Evolutionary conservation across 1,140 invertebrate genomes (phyloP), one percentile per base, ranked within the genome.

Genomic region (Tetragnatha versicolor): DNA sequence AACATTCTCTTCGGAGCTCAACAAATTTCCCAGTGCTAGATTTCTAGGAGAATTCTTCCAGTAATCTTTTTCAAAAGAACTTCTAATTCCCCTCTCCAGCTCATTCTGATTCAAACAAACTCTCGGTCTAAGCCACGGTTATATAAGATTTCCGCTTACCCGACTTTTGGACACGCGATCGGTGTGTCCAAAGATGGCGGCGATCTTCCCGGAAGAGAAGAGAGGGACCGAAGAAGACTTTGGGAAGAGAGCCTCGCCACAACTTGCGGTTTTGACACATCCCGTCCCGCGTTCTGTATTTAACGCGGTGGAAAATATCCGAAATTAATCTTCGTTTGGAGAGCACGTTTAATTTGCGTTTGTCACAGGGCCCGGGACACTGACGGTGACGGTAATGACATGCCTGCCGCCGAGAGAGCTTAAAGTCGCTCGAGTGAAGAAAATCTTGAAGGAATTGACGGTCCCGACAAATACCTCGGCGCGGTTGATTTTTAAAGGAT

Each of bases 311-410:
- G 70, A 73, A 73, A 73, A 73, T 73, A 73, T 73, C 55, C 70
- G 70, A 73, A 73, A 73, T 73, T 73, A 73, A 73, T 73, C 70
- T 73, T 73, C 70, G 70, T 73, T 73, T 73, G 55, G 70, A 73
- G 61, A 73, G 70, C 70, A 73, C 70, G 70, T 73, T 73, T 73
- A 73, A 73, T 73, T 73, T 73, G 55, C 55, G 70, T 73, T 73
- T 73, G 70, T 73, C 70, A 73, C 70, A 53, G 70, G 55, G 37
- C 55, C 63, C n/a, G 49, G 29, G 39, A 73, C 49, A 73, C 70
- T 73, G 70, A 73, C 70, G 70, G 31, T 73, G 70, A 73, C 70
- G 70, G 70, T 73, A 73, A 73, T 73, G 70, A 73, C 70, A 49
- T 61, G 27, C 37, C 53, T 37, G 39, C 33, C n/a, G 42, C 25